Conservation (phyloP, 1,140 invertebrate genomes). For the Drosophila arizonae region DNA sequence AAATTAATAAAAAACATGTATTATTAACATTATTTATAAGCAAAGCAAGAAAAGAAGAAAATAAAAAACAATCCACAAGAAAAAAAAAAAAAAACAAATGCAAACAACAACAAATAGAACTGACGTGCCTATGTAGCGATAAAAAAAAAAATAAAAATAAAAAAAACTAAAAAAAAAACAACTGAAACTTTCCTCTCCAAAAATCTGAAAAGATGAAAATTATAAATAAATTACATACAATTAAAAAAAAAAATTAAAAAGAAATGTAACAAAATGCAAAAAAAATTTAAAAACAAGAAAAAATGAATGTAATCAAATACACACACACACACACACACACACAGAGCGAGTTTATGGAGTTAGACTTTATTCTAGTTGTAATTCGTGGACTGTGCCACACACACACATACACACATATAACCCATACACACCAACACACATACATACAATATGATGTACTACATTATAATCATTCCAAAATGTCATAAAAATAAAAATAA, state of each 20-base stretch:
- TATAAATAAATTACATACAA: constrained; percentile 18
- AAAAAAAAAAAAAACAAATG: constrained; percentile 5
- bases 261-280: constrained; percentile 4
- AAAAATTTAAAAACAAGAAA: constrained; percentile 3
- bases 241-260: constrained; percentile 6
- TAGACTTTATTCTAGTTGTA: constrained; percentile 31
- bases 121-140: constrained; percentile 78
- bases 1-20: neutral
- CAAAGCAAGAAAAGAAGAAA: constrained; percentile 14
- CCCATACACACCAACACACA: constrained; percentile 28
- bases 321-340: constrained; percentile 10
- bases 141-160: constrained; percentile 44
- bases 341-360: constrained; percentile 29
- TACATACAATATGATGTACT: constrained; percentile 55
- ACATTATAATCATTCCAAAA: constrained; percentile 77
- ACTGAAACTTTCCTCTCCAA: constrained; percentile 56
- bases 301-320: constrained; percentile 16
- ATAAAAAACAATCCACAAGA: constrained; percentile 3
- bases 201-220: constrained; percentile 29
- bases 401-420: constrained; percentile 27
- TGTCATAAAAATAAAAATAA: constrained; percentile 63
- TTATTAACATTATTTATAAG: constrained; percentile 38
- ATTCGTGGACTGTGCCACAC: constrained; percentile 28
- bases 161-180: constrained; percentile 36
- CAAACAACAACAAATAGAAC: constrained; percentile 59